Conservation (phyloP, 30 jellyfish, hydroid and myxozoan species). For the Hydractinia symbiolongicarpus region DNA sequence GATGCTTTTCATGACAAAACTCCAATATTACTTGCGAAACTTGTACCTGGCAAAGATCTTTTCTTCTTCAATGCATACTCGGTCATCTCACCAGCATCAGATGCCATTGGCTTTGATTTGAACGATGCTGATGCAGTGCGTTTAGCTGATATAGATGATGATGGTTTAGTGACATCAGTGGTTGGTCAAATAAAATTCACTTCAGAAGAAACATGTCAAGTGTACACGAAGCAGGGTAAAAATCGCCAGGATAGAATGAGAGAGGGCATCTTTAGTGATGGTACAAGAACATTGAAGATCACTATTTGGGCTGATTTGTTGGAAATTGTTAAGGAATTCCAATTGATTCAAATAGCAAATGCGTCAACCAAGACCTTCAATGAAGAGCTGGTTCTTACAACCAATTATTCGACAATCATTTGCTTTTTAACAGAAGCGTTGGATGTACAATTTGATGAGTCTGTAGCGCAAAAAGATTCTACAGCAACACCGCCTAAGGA, state of each 20-base stretch:
- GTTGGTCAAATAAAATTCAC: background rate
- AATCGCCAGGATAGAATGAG: background rate
- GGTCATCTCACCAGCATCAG: background rate
- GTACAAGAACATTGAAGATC: background rate
- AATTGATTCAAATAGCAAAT: background rate
- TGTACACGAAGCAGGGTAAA: background rate
- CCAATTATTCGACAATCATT: background rate
- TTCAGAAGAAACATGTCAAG: background rate
- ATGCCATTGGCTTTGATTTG: background rate
- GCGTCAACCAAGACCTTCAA: background rate
- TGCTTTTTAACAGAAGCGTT: background rate
- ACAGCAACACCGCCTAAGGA: background rate
- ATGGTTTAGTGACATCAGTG: background rate
- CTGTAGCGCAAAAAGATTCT: background rate
- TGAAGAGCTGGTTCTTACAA: background rate
- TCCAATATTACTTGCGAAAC: background rate
- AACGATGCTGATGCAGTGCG: slow-evolving; percentile 12
- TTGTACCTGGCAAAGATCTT: background rate
- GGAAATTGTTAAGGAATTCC: background rate
- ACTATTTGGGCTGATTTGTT: background rate
- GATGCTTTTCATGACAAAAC: slow-evolving; percentile 12
- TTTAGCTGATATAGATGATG: background rate
- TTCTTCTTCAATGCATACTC: background rate
- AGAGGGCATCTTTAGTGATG: slow-evolving; percentile 9
- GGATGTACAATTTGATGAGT: background rate